Evolutionary conservation across 35 echinoderm and acorn worm genomes (phyloP), one percentile per base, ranked within the genome.

Genomic region (Ophioderma brevispina): DNA sequence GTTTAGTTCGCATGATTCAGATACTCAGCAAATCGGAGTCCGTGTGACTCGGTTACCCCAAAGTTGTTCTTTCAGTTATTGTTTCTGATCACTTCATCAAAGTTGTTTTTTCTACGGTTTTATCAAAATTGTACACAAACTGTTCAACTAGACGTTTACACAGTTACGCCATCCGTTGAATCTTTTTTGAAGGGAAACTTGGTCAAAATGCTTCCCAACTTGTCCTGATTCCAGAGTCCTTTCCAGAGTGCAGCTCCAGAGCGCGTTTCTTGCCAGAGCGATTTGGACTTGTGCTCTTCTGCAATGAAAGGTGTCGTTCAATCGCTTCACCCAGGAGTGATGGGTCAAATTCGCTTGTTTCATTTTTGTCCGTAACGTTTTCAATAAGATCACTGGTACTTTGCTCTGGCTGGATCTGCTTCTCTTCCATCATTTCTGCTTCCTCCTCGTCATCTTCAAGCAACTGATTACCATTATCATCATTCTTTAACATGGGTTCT

Each of bases 291-390:
- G 75, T 77, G 30, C 70, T 77, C 35, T 90, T 89, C 0, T 90
- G 84, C 39, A 94, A 43, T 14, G 92, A 64, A 32, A 97, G 84
- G 40, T 92, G 92, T 40, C 95, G 52, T 85, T 97, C 95, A 32
- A 97, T 97, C 0, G 95, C 95, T 88, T 97, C 88, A 30, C 95
- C 95, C 49, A 97, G 80, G 11, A 94, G 85, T 77, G 94, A 83
- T 0, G 95, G 92, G 52, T 97, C 95, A 38, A 97, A 86, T 30
- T 52, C 81, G 6, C 64, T 39, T 3, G 49, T 15, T 15, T 8
- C 2, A 2, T 18, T 25, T 30, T 70, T 70, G 10, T 70, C 59
- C n/a, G 10, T 25, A 30, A 70, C n/a, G 10, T 18, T 70, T 25
- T 70, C 59, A 2, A 70, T 70, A 25, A 70, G 2, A 13, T 70